Base-by-base conservation (phyloP, 2,113 vertebrate genomes). In the Bubo blakistoni region DNA sequence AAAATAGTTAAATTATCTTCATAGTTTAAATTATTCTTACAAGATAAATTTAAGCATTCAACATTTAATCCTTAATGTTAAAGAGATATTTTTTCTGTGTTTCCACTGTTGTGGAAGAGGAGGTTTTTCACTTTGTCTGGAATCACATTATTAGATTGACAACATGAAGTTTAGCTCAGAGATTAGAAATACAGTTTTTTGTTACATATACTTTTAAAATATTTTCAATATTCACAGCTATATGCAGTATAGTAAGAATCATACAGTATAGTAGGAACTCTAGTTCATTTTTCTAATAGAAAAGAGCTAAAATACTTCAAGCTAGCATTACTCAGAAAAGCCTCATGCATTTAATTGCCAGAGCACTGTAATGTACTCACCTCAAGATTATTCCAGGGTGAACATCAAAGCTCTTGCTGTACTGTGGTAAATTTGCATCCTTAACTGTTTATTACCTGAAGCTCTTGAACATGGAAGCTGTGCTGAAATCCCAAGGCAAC, bases 401-500 rank as follows among this genome's bases (percentile, higher is more conserved):
- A 94, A 92, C 77, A 94, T 94, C 83, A 96, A 94, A 94, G 46
- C 46, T 84, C 12, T 77, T 62, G 52, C 29, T 74, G 22, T 38
- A 77, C 25, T 92, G 25, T 62, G n/a, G n/a, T 70, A 70, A 51
- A 8, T 83, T 83, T 94, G 9, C 9, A 4, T 71, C 55, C 32
- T 81, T 73, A 92, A 81, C 42, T 55, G 81, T 67, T 91, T 66
- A 55, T 74, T 91, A 30, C 10, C 0, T 1, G 67, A 88, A 92
- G 9, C 40, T 79, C 34, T 71, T 89, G 51, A 73, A 78, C 71
- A 61, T 47, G 42, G 34, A 74, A 86, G 67, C 3, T 61, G 30
- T 18, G 20, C 14, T 78, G 49, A 89, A 92, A 84, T 84, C 26
- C 46, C 72, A 67, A 83, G 36, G 51, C 13, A 92, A 54, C 19